These are phyloP conservation scores for Polietes domitor DNA, from an alignment of 2,888 invertebrate genomes.

Conservation along the genomic window DNA sequence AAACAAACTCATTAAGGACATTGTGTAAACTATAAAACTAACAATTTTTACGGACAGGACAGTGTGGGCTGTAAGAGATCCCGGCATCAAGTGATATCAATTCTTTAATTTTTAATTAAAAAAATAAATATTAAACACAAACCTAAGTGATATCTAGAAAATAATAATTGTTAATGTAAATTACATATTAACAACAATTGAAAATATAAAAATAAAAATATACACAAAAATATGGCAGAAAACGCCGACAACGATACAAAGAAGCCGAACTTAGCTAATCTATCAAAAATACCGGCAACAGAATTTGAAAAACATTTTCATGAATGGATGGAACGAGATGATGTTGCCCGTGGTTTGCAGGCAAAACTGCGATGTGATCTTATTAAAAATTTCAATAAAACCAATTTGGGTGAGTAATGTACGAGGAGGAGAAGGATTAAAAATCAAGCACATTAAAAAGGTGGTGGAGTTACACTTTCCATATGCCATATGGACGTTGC, in stretches of 20 bases:
- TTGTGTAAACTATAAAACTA: constrained; percentile 4
- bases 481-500: constrained; percentile 37
- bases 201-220: background rate
- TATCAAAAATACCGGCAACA: constrained; percentile 75
- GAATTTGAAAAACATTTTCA: constrained; percentile 78
- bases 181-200: constrained; percentile 15
- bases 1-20: constrained; percentile 21
- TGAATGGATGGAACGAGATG: constrained; percentile 78
- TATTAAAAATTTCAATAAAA: constrained; percentile 77
- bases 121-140: background rate
- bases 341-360: constrained; percentile 76
- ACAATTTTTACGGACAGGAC: background rate
- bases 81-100: background rate
- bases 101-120: background rate
- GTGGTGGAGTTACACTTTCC: background rate
- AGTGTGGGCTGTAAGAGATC: constrained; percentile 14
- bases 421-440: background rate
- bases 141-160: background rate
- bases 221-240: constrained; percentile 17
- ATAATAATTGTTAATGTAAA: no score
- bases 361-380: constrained; percentile 78
- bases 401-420: constrained; percentile 75
- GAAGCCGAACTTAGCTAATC: constrained; percentile 72
- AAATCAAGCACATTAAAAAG: background rate
- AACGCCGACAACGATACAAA: constrained; percentile 63